Base-by-base conservation (phyloP, 2,113 vertebrate genomes). In the Oceanodroma tethys region DNA sequence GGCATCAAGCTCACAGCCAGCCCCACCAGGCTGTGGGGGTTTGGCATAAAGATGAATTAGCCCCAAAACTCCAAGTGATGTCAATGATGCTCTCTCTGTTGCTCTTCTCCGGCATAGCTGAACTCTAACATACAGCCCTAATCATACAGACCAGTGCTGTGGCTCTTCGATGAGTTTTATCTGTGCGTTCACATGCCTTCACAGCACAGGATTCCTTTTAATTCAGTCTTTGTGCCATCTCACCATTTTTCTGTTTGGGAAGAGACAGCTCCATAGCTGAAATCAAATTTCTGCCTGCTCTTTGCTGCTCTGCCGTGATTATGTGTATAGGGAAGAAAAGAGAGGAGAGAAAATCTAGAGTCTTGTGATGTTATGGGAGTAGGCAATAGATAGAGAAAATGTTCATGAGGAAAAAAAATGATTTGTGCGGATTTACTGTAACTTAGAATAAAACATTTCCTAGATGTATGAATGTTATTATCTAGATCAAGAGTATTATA, bases 391-490 rank as follows among this genome's bases (percentile, higher is more conserved):
- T 18, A 45, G 45, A 80, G 23, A 81, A 80, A 82, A 60, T 60
- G 66, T 82, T 93, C 16, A 13, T 42, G 45, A 52, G n/a, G 7
- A 15, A 16, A 53, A 50, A 32, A 47, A 47, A 36, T 8, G 4
- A 56, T 60, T 65, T 40, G 38, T 63, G 32, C 7, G 4, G 59
- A 76, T 83, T 80, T 93, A 36, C 42, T 52, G 26, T 70, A 85
- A 91, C 8, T 84, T 92, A 47, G 36, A 56, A 22, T 86, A 42
- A 88, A 90, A 36, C 30, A 27, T 63, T 94, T 90, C 42, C 50
- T 82, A 58, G 74, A 87, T 88, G 7, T 66, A 82, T 94, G 81
- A 76, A 68, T 65, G 40, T 93, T 95, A 91, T 91, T 94, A 70
- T 55, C 62, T 70, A 73, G 36, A 85, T 78, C 55, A 65, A 73